phyloP scores from a whole-genome alignment of 2,113 vertebrate genomes.

The Dolichallabes microphthalmus region DNA sequence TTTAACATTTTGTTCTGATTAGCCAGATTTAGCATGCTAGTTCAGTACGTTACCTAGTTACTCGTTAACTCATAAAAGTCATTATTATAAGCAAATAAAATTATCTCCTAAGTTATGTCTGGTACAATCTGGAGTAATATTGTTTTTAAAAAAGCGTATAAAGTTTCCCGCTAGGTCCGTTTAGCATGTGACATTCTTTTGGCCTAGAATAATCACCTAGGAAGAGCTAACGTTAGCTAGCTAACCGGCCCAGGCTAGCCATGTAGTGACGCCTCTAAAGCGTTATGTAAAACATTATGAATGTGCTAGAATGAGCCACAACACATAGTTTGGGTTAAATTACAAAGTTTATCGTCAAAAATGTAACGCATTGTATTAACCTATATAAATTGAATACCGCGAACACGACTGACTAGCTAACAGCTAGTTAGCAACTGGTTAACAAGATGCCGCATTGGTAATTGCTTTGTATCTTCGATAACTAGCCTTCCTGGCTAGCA shows the following conservation, averaged over 20 bases:
- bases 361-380: not conserved
- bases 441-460: slow-evolving; percentile 10
- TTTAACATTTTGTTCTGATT: not conserved
- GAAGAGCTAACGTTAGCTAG: slow-evolving; percentile 39
- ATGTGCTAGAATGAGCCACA: slow-evolving; percentile 1
- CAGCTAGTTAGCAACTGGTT: slow-evolving; percentile 10
- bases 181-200: not conserved
- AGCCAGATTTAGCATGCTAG: slow-evolving; percentile 1
- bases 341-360: too few relatives aligned
- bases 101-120: too few relatives aligned
- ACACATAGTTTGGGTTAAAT: too few relatives aligned
- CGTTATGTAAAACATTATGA: not conserved
- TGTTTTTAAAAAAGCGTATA: not conserved
- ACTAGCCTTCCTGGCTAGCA: not conserved
- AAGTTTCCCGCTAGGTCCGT: not conserved
- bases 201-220: slow-evolving; percentile 15
- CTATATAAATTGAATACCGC: not conserved
- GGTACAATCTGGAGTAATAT: not conserved
- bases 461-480: slow-evolving; percentile 1
- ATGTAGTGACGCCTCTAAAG: slow-evolving; percentile 22
- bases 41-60: too few relatives aligned
- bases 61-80: not conserved
- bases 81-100: not conserved
- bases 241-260: not conserved
- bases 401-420: not conserved